These are phyloP conservation scores for Diarsia rubi DNA, from an alignment of 2,888 invertebrate genomes.

Conservation along the genomic window DNA sequence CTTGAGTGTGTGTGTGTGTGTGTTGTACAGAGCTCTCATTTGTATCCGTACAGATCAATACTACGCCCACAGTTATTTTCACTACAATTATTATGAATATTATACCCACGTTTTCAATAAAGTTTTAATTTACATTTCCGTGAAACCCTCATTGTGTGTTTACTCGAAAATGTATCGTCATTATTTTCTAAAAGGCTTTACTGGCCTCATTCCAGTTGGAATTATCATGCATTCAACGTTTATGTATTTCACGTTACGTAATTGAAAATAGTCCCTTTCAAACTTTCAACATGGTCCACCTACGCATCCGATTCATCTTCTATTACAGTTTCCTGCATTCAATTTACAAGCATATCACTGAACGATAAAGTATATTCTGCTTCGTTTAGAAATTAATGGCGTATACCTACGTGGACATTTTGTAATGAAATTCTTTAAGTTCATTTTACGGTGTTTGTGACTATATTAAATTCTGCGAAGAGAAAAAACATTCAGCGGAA, in stretches of 20 bases:
- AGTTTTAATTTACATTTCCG: conserved; percentile 49
- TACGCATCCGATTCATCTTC: conserved; percentile 48
- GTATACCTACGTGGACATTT: conserved; percentile 19
- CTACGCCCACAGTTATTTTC: conserved; percentile 33
- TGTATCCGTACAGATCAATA: conserved; percentile 44
- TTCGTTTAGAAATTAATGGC: conserved; percentile 1
- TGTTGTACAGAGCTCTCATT: neutral
- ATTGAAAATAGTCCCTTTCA: conserved; percentile 27
- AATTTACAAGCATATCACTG: conserved; percentile 23
- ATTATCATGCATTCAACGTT: conserved; percentile 20
- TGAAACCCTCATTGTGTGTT: conserved; percentile 19
- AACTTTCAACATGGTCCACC: conserved; percentile 47
- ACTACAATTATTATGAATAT: conserved; percentile 51
- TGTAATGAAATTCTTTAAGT: conserved; percentile 59
- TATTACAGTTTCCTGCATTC: conserved; percentile 4
- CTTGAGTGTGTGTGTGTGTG: too few species aligned
- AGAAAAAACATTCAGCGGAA: conserved; percentile 33
- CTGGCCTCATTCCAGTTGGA: conserved; percentile 16
- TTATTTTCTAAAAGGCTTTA: conserved; percentile 29
- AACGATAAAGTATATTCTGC: conserved; percentile 14
- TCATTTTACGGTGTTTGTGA: conserved; percentile 31
- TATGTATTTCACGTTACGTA: conserved; percentile 8
- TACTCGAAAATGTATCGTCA: conserved; percentile 7
- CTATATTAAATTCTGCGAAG: conserved; percentile 39
- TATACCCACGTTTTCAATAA: conserved; percentile 44